Evolutionary conservation across 2,888 invertebrate species (phyloP), one percentile per base, ranked within the genome.

Genomic region (Harmothoe impar): DNA sequence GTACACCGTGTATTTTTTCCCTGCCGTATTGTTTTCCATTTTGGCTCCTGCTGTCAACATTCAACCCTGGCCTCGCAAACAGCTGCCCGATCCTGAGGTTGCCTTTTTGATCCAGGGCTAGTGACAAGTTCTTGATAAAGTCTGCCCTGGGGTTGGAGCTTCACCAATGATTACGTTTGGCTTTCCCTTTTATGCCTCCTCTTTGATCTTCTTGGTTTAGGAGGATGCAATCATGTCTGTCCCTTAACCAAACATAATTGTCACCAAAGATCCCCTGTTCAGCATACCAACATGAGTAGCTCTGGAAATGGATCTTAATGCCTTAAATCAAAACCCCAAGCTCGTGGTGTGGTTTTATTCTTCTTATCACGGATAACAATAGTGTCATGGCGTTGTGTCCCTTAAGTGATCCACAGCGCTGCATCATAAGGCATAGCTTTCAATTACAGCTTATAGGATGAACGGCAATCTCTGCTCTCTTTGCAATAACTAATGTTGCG

Each of bases 201-300:
- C 81, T 81, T 81, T 81, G 35, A 81, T 81, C 81, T 43, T 17
- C n/a, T 35, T 20, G 43, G 81, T 81, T 81, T 81, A 81, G 20
- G 81, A 81, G 43, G 43, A 33, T 81, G 43, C 43, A 81, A 10
- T 81, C 35, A 33, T 81, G 81, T 43, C 12, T 20, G 35, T n/a
- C 43, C 33, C 77, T 77, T 25, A 77, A 77, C 77, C 77, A 77
- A 31, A 77, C 31, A 77, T 77, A 77, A 77, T 77, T 25, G 31
- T 31, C 77, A 77, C 62, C 62, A 62, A 62, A 62, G n/a, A 62
- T 20, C 23, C 62, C 62, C 62, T 20, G 23, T 62, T 62, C 43
- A 43, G 5, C 62, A 62, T 5, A 25, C 62, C 20, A 62, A 5
- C 43, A 43, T 10, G 10, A 43, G 43, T 43, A 43, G 43, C 10